Evolutionary conservation across 2,113 vertebrate species (phyloP).

Genomic region (Apodemus sylvaticus): DNA sequence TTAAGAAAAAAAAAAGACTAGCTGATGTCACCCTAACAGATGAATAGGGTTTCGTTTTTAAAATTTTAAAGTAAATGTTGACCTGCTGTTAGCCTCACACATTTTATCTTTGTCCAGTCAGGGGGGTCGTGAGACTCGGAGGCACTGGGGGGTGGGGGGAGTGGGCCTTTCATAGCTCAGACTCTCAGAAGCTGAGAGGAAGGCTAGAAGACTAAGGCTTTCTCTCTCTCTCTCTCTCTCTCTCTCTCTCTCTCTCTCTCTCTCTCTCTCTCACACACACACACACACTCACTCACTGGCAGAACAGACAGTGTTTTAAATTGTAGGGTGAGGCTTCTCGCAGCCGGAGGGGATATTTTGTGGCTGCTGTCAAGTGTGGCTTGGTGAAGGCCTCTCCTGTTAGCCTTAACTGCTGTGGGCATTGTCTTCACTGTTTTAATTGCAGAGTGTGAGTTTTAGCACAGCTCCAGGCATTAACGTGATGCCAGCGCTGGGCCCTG

Average conservation of each 20-base stretch:
- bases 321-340: slow-evolving; percentile 78
- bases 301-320: slow-evolving; percentile 78
- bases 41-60: background rate
- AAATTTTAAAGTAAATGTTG: background rate
- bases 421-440: slow-evolving; percentile 57
- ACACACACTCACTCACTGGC: too few species aligned
- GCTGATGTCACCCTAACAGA: background rate
- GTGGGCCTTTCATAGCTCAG: background rate
- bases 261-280: slow-evolving; percentile 53
- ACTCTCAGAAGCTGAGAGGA: background rate
- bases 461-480: background rate
- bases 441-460: slow-evolving; percentile 41
- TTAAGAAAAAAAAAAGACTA: background rate
- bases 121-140: background rate
- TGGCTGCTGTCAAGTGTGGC: slow-evolving; percentile 82
- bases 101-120: background rate
- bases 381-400: slow-evolving; percentile 68
- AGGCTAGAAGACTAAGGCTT: too few species aligned
- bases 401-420: slow-evolving; percentile 57
- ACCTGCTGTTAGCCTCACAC: background rate
- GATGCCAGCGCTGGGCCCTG: background rate
- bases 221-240: slow-evolving; percentile 55
- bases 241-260: slow-evolving; percentile 21
- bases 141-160: background rate
- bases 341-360: slow-evolving; percentile 84